A percentile compares a stretch with the other conserved stretches of the same genome.
Evolutionary conservation across 2,888 invertebrate species (phyloP).

Genomic region (Poecilus cupreus): DNA sequence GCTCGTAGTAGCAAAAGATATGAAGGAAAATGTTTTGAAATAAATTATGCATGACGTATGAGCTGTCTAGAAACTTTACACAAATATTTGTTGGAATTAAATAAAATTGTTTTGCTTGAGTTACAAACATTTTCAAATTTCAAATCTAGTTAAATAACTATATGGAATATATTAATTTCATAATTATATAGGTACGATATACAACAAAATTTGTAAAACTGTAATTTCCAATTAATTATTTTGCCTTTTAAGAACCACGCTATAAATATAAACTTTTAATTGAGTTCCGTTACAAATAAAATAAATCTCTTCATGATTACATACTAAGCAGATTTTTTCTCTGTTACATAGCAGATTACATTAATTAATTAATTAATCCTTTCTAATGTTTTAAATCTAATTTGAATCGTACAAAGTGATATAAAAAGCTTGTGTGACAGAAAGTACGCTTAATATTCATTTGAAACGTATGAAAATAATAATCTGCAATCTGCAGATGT

Average conservation of each 20-base stretch:
- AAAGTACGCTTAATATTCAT: background rate
- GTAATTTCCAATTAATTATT: background rate
- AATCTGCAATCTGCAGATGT: background rate
- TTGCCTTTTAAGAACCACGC: background rate
- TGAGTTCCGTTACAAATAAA: background rate
- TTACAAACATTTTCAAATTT: too few species aligned
- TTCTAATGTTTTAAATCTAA: background rate
- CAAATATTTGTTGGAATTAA: too few species aligned
- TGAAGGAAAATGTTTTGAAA: too few species aligned
- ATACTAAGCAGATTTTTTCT: background rate
- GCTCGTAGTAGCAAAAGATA: too few species aligned
- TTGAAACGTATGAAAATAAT: background rate
- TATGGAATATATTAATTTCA: too few species aligned
- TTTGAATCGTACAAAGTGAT: background rate
- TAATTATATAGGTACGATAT: too few species aligned
- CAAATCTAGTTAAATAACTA: too few species aligned
- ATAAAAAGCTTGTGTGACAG: background rate
- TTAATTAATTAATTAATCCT: background rate
- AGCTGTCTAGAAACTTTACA: too few species aligned
- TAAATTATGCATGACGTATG: background rate
- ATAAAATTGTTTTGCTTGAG: too few species aligned
- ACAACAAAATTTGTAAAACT: background rate
- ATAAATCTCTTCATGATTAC: background rate
- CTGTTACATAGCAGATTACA: background rate
- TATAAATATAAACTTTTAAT: background rate